Base-by-base conservation (phyloP, 2,888 invertebrate genomes). In the Drosophila quasianomalipes region DNA sequence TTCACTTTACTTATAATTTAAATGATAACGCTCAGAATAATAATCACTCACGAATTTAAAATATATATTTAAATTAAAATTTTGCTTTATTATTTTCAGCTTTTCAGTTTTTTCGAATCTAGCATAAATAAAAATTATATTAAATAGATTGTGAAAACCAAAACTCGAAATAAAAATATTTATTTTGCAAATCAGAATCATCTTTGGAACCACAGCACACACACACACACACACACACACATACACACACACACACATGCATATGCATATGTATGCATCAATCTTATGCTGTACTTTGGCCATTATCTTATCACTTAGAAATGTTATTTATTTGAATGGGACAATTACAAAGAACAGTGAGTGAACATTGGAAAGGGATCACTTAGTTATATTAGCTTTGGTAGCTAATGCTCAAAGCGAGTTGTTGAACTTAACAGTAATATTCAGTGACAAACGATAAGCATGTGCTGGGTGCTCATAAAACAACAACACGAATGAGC, bases 391-490 rank as follows among this genome's bases (percentile, higher is more conserved):
- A 35, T 28, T 57, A n/a, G 10, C 60, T 61, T 74, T 63, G 51
- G 44, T 22, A 61, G 39, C 31, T 28, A 44, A 59, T 55, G 4
- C 26, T 19, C 14, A 31, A 61, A 58, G 35, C 44, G 52, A 66
- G 44, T 81, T 64, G 49, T 58, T 67, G 52, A 72, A 55, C 49
- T 55, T 55, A 64, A 70, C 71, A 61, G 60, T n/a, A 69, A 30
- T 31, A 63, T 37, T 65, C 30, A 51, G 49, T 52, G 66, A 41
- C 41, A 60, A 63, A 49, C 76, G 86, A 83, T 89, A 89, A 81
- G 79, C 88, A 72, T 81, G 84, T 69, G 82, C 62, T 63, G 49
- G 26, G 81, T 71, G 39, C 67, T 73, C 64, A 64, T 65, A 82
- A 78, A 72, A 67, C n/a, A 39, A 62, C 33, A 75, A 67, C 57